These are phyloP conservation scores for Emydura subglobosa DNA, from an alignment of 2,113 vertebrate species.

Conservation along the genomic window DNA sequence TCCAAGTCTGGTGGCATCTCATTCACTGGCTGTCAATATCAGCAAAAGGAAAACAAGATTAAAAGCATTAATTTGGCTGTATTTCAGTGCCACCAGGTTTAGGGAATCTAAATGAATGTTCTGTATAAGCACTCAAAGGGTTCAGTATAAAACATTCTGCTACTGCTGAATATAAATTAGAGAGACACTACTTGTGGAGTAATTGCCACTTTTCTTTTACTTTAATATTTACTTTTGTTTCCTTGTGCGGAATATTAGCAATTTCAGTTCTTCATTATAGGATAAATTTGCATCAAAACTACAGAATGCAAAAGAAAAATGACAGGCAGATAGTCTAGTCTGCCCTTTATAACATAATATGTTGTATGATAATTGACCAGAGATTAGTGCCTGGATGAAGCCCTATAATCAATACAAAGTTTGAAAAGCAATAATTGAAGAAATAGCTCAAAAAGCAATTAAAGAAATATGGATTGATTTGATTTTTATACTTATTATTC, in stretches of 20 bases:
- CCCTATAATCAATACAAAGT: not conserved
- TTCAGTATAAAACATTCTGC: not conserved
- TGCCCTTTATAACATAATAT: not conserved
- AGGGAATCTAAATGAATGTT: not conserved
- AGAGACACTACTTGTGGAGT: not conserved
- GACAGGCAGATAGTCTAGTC: not conserved
- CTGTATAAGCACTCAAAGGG: not conserved
- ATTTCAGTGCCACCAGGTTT: not conserved
- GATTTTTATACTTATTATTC: not conserved
- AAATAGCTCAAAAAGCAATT: not conserved
- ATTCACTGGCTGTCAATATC: not conserved
- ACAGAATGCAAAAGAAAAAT: not conserved
- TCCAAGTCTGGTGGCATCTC: not conserved
- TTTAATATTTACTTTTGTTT: not conserved
- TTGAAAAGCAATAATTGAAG: not conserved
- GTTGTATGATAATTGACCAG: not conserved
- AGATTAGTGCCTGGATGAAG: not conserved
- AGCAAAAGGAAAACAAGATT: conserved; percentile 14
- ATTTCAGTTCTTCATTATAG: not conserved
- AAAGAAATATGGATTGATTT: not conserved
- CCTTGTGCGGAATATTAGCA: not conserved
- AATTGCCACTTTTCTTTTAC: not conserved
- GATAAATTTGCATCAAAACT: not conserved
- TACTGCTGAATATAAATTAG: not conserved
- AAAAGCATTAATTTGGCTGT: not conserved